Evolutionary conservation across 2,888 invertebrate genomes (phyloP), one percentile per base, ranked within the genome.

Genomic region (Quadriops clusia): DNA sequence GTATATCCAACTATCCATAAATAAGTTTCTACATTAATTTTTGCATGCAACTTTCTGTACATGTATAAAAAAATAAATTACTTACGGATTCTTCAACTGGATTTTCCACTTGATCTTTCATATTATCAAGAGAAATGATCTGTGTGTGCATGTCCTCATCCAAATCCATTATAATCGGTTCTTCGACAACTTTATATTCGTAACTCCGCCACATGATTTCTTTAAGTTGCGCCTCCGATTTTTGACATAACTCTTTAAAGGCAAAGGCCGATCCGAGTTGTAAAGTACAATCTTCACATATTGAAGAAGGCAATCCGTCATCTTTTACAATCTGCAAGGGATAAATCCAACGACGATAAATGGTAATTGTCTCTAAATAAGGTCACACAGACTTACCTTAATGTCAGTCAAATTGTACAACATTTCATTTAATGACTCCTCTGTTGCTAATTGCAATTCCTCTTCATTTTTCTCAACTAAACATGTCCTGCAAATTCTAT

Each of bases 401-500:
- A 53, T 37, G 25, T 44, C 40, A 11, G 51, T 42, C 32, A 51
- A 26, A 27, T 44, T 43, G 30, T 33, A 37, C 14, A 55, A 34
- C 31, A 48, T 44, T 15, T 36, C 34, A 29, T 47, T 43, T 13
- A 56, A 25, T 10, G 46, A 38, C 37, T 51, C 41, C 33, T 50
- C 49, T 32, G 45, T 52, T 18, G 57, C 23, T 11, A 44, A 46
- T 15, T 37, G 42, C 27, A 58, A 43, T 32, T 57, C 54, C 7
- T 43, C 42, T 17, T 40, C 32, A 29, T 43, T 36, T 40, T 48
- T 54, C 41, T 54, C 51, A 6, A 40, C 28, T 23, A 57, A 42
- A 42, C 59, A 59, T 13, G 55, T 56, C 28, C 59, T 44, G 39
- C 59, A 59, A 14, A 56, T 28, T 38, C 38, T 50, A 36, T 49